These are phyloP conservation scores for Grapholita molesta DNA, from an alignment of 1,140 invertebrate species.

Conservation along the genomic window DNA sequence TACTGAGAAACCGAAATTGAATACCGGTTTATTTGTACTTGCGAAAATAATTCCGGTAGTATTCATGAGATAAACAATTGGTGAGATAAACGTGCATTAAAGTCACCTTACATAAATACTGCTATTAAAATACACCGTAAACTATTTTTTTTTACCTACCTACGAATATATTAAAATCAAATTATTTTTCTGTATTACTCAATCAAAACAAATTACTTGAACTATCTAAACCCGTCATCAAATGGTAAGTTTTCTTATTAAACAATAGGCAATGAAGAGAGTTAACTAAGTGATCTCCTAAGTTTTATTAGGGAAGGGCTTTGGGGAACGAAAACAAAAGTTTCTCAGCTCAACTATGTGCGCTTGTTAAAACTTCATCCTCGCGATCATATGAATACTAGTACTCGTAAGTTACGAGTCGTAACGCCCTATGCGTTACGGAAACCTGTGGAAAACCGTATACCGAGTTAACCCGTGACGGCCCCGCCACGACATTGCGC, in stretches of 20 bases:
- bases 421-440: not conserved
- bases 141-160: too few relatives aligned
- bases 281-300: conserved; percentile 27
- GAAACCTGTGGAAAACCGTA: too few relatives aligned
- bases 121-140: too few relatives aligned
- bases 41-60: too few relatives aligned
- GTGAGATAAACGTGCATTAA: too few relatives aligned
- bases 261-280: conserved; percentile 17
- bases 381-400: not conserved
- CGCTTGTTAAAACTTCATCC: conserved; percentile 21
- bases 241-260: conserved; percentile 25
- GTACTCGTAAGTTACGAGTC: not conserved
- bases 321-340: conserved; percentile 28
- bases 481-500: too few relatives aligned
- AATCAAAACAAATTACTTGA: not conserved
- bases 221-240: not conserved
- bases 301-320: conserved; percentile 33
- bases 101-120: too few relatives aligned
- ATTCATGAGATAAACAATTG: too few relatives aligned
- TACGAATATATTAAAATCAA: too few relatives aligned
- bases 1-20: too few relatives aligned
- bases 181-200: not conserved
- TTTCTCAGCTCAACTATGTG: conserved; percentile 13
- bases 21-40: too few relatives aligned
- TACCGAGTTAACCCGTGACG: too few relatives aligned